A percentile compares a stretch with the other conserved stretches of the same genome.
phyloP scores from a whole-genome alignment of 2,888 invertebrate genomes.

The Operophtera brumata region DNA sequence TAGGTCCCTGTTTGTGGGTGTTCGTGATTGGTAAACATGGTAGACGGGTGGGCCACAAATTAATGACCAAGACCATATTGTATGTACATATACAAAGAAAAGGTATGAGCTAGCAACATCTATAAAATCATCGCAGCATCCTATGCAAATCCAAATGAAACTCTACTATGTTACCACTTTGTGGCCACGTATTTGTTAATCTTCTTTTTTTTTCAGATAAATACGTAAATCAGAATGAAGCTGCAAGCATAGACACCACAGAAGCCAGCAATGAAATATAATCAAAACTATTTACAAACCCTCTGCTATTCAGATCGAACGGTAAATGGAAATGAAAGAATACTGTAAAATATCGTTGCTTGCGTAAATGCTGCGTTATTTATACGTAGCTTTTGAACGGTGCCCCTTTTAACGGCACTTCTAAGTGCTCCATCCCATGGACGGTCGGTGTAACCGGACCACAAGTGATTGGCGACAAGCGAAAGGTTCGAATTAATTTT shows the following conservation, averaged over 20 bases:
- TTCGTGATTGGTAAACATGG: too few relatives aligned
- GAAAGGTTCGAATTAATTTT: constrained; percentile 23
- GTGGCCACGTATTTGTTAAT: too few relatives aligned
- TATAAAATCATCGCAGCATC: too few relatives aligned
- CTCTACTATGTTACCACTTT: too few relatives aligned
- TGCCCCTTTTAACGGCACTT: constrained; percentile 73
- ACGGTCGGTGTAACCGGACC: constrained; percentile 39
- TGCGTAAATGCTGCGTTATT: constrained; percentile 72
- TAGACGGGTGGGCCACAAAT: too few relatives aligned
- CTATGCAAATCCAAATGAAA: too few relatives aligned
- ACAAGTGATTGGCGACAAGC: constrained; percentile 31
- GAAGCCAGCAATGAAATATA: constrained; percentile 5
- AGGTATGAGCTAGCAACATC: too few relatives aligned
- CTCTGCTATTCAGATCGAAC: constrained; percentile 31
- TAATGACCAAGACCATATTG: too few relatives aligned
- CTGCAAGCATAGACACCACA: constrained; percentile 2
- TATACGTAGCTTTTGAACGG: constrained; percentile 72
- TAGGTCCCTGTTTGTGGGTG: too few relatives aligned
- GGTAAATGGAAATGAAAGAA: constrained; percentile 56
- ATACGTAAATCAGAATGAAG: neutral
- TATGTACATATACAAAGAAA: too few relatives aligned
- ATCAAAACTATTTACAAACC: constrained; percentile 26
- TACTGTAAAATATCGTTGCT: constrained; percentile 68
- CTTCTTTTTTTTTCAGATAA: too few relatives aligned
- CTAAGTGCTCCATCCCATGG: constrained; percentile 65